These are phyloP conservation scores for Dinothrombium tinctorium DNA, from an alignment of 1,140 invertebrate genomes.

Conservation along the genomic window DNA sequence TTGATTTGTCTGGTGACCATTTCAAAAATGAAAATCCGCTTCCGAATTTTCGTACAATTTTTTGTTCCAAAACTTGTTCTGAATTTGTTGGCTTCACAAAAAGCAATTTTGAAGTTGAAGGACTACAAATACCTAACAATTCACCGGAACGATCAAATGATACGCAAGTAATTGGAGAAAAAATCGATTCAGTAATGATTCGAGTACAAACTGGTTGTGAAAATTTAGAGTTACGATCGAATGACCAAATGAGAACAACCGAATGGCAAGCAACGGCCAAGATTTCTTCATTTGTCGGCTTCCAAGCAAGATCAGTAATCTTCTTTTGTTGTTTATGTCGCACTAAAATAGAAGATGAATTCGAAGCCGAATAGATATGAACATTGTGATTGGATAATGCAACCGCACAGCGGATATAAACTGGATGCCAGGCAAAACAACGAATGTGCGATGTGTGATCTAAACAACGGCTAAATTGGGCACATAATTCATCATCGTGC, in stretches of 20 bases:
- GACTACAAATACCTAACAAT: constrained; percentile 2
- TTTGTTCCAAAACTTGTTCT: background rate
- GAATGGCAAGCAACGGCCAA: constrained; percentile 58
- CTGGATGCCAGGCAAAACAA: constrained; percentile 50
- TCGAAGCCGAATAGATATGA: constrained; percentile 40
- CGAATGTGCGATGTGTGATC: constrained; percentile 18
- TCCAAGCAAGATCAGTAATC: constrained; percentile 52
- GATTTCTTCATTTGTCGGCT: constrained; percentile 23
- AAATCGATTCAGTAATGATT: constrained; percentile 3
- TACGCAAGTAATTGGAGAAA: constrained; percentile 6
- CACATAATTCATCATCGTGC: constrained; percentile 6
- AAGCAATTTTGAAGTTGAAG: constrained; percentile 7
- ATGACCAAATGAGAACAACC: constrained; percentile 58
- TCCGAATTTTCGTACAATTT: constrained; percentile 20
- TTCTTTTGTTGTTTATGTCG: constrained; percentile 52
- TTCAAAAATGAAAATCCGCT: constrained; percentile 43
- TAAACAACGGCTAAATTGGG: constrained; percentile 5
- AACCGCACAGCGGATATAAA: constrained; percentile 50
- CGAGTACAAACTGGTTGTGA: background rate
- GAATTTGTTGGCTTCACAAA: background rate
- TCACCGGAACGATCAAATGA: constrained; percentile 5
- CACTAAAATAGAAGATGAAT: constrained; percentile 35
- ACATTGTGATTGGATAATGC: constrained; percentile 59
- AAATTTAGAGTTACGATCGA: constrained; percentile 27
- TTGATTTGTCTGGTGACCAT: constrained; percentile 48